These are phyloP conservation scores for Fistularia commersonii DNA, from an alignment of 2,797 vertebrate genomes.

Conservation along the genomic window DNA sequence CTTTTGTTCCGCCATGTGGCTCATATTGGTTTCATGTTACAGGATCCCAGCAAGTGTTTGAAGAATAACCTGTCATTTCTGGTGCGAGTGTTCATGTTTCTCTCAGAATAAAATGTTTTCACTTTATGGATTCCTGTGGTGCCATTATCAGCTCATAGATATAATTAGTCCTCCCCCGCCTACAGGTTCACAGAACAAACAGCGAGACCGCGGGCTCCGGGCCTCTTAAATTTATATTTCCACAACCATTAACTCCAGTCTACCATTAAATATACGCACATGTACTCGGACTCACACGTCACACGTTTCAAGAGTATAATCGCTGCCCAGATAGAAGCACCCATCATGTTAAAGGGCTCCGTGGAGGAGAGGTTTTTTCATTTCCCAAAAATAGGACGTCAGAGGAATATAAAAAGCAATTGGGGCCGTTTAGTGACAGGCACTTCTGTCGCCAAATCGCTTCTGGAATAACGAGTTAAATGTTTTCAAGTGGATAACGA, in stretches of 20 bases:
- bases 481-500: conserved; percentile 1
- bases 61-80: neutral
- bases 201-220: conserved; percentile 1
- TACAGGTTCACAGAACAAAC: conserved; percentile 1
- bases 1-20: neutral
- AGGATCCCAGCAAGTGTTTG: neutral
- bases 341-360: neutral
- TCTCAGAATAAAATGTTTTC: neutral
- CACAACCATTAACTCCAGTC: conserved; percentile 13
- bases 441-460: conserved; percentile 15
- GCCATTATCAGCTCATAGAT: neutral
- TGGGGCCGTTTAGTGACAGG: conserved; percentile 29
- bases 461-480: too few species aligned
- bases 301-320: conserved; percentile 52
- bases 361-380: conserved; percentile 5
- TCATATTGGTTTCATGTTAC: neutral
- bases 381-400: conserved; percentile 20
- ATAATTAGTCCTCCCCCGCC: neutral
- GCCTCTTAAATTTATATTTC: conserved; percentile 25
- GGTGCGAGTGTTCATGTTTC: neutral
- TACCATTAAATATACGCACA: conserved; percentile 20
- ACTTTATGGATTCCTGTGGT: neutral
- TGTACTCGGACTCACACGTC: conserved; percentile 23
- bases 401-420: conserved; percentile 24
- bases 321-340: conserved; percentile 49